Percentiles rank a stretch among this genome's conserved stretches.
Conservation (phyloP, 2,888 invertebrate genomes). For the Lasioglossum villosulum region DNA sequence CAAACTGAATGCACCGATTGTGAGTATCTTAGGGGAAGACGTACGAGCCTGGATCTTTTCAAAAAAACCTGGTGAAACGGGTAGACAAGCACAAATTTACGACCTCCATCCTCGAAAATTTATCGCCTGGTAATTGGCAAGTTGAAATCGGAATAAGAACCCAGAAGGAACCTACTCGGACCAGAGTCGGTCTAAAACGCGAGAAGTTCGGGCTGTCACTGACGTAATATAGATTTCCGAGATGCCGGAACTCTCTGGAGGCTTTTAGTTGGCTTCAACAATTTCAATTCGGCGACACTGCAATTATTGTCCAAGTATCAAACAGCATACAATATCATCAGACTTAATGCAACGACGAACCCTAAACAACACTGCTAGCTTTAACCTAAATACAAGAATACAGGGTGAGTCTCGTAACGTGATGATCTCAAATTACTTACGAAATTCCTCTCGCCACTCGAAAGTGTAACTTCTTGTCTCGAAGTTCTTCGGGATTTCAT, state of each 20-base stretch:
- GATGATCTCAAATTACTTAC: no score
- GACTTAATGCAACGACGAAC: no score
- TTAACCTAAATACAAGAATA: no score
- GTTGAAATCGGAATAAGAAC: constrained; percentile 40
- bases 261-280: not conserved
- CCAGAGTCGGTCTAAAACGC: not conserved
- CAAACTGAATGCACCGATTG: constrained; percentile 23
- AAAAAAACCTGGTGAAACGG: constrained; percentile 3
- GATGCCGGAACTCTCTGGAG: not conserved
- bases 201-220: not conserved
- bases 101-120: constrained; percentile 52
- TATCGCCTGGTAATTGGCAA: constrained; percentile 65
- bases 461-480: not conserved
- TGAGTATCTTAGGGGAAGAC: constrained; percentile 17
- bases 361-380: no score
- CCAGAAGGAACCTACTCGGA: not conserved
- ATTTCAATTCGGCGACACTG: not conserved
- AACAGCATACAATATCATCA: no score
- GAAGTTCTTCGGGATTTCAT: constrained; percentile 3
- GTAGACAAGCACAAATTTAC: constrained; percentile 46
- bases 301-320: not conserved
- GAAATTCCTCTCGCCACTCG: no score
- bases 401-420: no score
- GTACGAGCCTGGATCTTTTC: constrained; percentile 16
- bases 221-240: not conserved